A percentile compares a stretch with the other conserved stretches of the same genome.
phyloP scores from a whole-genome alignment of 2,113 vertebrate species.

The Vicugna pacos region DNA sequence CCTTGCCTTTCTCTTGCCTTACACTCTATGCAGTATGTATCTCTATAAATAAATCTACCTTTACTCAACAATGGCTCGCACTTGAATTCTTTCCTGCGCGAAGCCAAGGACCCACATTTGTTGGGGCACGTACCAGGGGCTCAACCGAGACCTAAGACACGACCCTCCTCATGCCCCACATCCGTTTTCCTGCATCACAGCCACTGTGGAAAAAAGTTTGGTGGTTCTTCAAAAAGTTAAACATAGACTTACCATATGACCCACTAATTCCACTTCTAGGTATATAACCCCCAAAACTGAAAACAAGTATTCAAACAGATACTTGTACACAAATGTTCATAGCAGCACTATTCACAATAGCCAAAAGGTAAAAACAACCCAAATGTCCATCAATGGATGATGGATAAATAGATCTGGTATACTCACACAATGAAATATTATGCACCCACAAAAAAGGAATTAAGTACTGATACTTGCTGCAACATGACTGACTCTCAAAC shows the following conservation, averaged over 20 bases:
- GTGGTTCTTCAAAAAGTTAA: neutral
- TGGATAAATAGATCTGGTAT: neutral
- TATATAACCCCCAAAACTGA: neutral
- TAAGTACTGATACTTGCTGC: neutral
- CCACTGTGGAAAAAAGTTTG: neutral
- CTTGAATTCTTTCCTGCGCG: too few species aligned
- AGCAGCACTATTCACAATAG: neutral
- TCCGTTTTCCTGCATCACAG: too few species aligned
- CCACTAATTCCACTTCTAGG: neutral
- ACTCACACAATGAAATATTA: neutral
- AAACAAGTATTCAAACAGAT: neutral
- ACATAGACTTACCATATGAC: neutral
- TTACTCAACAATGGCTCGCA: too few species aligned
- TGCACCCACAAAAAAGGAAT: neutral
- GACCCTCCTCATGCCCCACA: too few species aligned
- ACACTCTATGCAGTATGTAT: too few species aligned
- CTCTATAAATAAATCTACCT: too few species aligned
- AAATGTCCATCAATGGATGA: neutral
- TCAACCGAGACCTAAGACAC: too few species aligned
- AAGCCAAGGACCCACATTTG: too few species aligned
- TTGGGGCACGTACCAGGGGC: too few species aligned
- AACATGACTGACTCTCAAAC: neutral
- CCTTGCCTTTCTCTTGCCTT: too few species aligned
- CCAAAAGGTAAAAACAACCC: neutral
- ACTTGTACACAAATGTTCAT: neutral